Percentiles rank a stretch among this genome's conserved stretches.
Evolutionary conservation across 2,797 vertebrate genomes (phyloP).

Genomic region (Scleropages formosus): DNA sequence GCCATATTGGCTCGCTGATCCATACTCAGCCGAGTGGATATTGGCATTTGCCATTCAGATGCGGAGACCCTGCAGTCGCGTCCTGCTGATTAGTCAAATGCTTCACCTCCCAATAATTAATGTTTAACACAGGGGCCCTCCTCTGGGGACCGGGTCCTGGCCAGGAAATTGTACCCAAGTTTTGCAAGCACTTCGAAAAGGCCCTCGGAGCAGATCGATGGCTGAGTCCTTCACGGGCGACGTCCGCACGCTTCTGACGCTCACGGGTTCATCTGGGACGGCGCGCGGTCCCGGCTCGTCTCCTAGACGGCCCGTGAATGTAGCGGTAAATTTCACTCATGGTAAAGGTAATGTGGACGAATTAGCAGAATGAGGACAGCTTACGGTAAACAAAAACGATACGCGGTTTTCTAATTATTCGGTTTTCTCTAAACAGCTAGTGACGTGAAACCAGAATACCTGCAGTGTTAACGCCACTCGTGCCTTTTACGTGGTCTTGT

Average conservation of each 20-base stretch:
- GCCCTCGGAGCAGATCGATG: slow-evolving; percentile 68
- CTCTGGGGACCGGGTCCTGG: slow-evolving; percentile 65
- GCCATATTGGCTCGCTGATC: slow-evolving; percentile 81
- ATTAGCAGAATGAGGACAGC: too few relatives aligned
- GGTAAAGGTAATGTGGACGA: too few relatives aligned
- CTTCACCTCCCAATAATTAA: slow-evolving; percentile 79
- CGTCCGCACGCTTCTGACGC: too few relatives aligned
- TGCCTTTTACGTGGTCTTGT: too few relatives aligned
- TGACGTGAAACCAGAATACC: too few relatives aligned
- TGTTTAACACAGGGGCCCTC: slow-evolving; percentile 71
- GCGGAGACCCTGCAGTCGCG: slow-evolving; percentile 63
- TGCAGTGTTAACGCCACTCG: too few relatives aligned
- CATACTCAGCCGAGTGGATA: slow-evolving; percentile 76
- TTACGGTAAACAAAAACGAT: too few relatives aligned
- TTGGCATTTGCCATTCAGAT: slow-evolving; percentile 92
- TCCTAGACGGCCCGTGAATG: too few relatives aligned
- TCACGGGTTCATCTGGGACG: background rate
- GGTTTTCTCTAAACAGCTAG: too few relatives aligned
- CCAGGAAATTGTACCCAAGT: slow-evolving; percentile 57
- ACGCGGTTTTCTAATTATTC: too few relatives aligned
- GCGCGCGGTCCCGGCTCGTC: too few relatives aligned
- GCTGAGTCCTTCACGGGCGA: slow-evolving; percentile 36
- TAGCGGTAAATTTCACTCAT: background rate
- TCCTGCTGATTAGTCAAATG: slow-evolving; percentile 89
- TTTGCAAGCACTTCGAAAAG: slow-evolving; percentile 55